Percentiles rank a stretch among this genome's conserved stretches.
Conservation (phyloP, 2,113 vertebrate genomes). For the Theristicus caerulescens region DNA sequence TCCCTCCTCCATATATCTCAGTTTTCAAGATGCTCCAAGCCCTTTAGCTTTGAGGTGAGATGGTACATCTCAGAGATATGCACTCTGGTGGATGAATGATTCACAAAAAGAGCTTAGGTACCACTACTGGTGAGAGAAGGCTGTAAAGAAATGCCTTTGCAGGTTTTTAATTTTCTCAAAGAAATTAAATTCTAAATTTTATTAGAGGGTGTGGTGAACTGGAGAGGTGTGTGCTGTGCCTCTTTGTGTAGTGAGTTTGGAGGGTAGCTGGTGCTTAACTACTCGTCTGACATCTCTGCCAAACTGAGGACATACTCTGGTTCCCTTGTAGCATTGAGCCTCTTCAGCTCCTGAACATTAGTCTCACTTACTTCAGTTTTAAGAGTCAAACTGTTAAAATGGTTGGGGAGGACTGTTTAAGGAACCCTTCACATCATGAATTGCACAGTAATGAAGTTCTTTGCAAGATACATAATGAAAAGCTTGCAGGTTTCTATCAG, state of each 20-base stretch:
- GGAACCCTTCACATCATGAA: neutral
- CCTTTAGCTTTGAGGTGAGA: neutral
- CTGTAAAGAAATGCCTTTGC: neutral
- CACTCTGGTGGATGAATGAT: neutral
- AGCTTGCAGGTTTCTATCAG: neutral
- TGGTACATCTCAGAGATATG: neutral
- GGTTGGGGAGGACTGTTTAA: neutral
- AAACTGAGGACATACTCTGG: neutral
- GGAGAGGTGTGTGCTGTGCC: neutral
- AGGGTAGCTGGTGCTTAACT: neutral
- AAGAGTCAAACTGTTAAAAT: conserved; percentile 25
- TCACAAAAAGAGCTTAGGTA: neutral
- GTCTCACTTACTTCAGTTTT: neutral
- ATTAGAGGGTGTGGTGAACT: neutral
- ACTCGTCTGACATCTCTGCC: neutral
- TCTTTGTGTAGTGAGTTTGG: neutral
- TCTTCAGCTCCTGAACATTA: neutral
- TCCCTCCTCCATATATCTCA: neutral
- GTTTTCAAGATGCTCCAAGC: neutral
- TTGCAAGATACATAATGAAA: neutral
- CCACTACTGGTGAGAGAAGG: neutral
- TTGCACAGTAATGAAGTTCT: neutral
- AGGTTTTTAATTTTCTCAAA: neutral
- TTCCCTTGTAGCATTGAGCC: neutral
- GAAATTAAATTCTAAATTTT: neutral